Evolutionary conservation across 2,888 invertebrate species (phyloP).

Genomic region (Apeira syringaria): DNA sequence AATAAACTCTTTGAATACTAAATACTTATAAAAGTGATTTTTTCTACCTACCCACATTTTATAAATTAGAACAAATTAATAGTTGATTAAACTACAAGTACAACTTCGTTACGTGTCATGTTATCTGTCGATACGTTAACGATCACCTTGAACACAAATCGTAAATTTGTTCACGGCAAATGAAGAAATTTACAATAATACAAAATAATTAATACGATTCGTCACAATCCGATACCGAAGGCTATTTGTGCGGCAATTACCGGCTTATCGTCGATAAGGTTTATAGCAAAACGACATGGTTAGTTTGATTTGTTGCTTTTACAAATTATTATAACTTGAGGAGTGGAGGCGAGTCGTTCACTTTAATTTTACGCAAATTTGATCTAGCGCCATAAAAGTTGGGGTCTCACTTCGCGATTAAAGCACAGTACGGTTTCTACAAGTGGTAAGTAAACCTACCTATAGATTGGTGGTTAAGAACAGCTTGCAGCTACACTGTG

Average conservation of each 20-base stretch:
- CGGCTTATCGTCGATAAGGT: slow-evolving; percentile 70
- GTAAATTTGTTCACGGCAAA: slow-evolving; percentile 24
- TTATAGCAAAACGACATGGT: slow-evolving; percentile 75
- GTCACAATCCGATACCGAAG: slow-evolving; percentile 60
- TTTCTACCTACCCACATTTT: too few relatives aligned
- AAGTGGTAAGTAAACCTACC: slow-evolving; percentile 19
- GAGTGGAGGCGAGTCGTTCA: slow-evolving; percentile 59
- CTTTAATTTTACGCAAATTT: slow-evolving; percentile 82
- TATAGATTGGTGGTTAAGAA: too few relatives aligned
- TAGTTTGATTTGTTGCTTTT: slow-evolving; percentile 76
- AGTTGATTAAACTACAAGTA: too few relatives aligned
- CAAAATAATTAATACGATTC: slow-evolving; percentile 71
- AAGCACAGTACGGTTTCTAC: slow-evolving; percentile 14
- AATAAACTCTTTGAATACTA: too few relatives aligned
- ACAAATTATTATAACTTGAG: slow-evolving; percentile 77
- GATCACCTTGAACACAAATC: slow-evolving; percentile 31
- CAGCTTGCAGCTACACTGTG: too few relatives aligned
- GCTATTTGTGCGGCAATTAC: slow-evolving; percentile 72
- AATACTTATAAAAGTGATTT: too few relatives aligned
- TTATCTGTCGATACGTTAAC: slow-evolving; percentile 17
- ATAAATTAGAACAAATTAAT: too few relatives aligned
- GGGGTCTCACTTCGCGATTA: slow-evolving; percentile 25
- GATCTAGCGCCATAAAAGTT: slow-evolving; percentile 66
- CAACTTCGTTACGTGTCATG: not conserved
- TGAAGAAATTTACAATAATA: slow-evolving; percentile 38